These are phyloP conservation scores for Willisornis vidua DNA, from an alignment of 2,113 vertebrate species.

Conservation along the genomic window DNA sequence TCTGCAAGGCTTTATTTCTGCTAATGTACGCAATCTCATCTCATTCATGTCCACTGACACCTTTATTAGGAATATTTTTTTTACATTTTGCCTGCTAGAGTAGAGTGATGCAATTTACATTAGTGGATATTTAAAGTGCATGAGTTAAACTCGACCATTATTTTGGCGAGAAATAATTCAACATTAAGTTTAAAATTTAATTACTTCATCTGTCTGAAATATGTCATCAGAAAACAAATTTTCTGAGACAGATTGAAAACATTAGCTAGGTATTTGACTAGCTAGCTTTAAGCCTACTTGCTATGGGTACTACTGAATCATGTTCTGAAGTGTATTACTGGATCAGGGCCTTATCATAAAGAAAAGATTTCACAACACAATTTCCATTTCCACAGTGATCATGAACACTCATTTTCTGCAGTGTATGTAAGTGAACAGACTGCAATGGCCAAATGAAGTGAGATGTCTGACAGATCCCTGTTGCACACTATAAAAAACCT, in stretches of 20 bases:
- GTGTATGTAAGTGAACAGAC: neutral
- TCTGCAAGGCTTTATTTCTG: neutral
- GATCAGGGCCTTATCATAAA: neutral
- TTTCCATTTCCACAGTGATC: neutral
- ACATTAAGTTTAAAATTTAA: neutral
- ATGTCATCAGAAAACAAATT: neutral
- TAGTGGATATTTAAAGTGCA: neutral
- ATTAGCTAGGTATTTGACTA: neutral
- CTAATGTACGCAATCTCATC: neutral
- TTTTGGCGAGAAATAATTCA: neutral
- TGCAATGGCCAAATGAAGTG: neutral
- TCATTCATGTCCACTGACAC: neutral
- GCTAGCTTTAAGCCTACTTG: neutral
- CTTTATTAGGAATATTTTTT: neutral
- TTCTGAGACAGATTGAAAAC: neutral
- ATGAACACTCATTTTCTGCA: neutral
- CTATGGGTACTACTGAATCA: neutral
- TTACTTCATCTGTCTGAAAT: neutral
- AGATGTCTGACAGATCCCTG: neutral
- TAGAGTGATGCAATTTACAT: neutral
- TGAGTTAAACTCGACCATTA: neutral
- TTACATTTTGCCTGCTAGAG: neutral
- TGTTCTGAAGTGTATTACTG: neutral
- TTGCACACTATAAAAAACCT: neutral
- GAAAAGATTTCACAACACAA: neutral